These are phyloP conservation scores for Callyntrura sp. DNA, from an alignment of 2,888 invertebrate species.

Conservation along the genomic window DNA sequence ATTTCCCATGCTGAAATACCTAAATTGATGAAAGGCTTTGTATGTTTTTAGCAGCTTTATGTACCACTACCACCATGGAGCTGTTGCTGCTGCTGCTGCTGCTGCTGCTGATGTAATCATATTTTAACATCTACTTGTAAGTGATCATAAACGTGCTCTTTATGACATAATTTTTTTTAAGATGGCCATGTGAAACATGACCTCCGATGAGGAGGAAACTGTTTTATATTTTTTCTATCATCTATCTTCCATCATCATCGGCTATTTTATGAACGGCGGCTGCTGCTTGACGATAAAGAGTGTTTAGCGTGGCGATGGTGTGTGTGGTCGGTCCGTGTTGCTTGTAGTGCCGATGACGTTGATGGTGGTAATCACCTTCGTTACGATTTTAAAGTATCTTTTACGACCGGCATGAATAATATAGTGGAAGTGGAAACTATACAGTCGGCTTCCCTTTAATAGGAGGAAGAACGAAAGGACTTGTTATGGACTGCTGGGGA, in stretches of 20 bases:
- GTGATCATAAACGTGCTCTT: conserved; percentile 27
- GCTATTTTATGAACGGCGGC: background rate
- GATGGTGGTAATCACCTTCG: background rate
- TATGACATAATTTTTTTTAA: background rate
- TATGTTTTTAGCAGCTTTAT: background rate
- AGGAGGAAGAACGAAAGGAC: background rate
- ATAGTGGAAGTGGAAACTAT: background rate
- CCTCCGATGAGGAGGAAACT: conserved; percentile 20
- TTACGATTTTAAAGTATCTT: background rate
- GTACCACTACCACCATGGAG: too few relatives aligned
- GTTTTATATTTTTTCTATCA: background rate
- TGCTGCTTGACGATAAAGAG: too few relatives aligned
- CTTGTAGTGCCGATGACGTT: background rate
- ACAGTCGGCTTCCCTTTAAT: background rate
- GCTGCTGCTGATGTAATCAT: conserved; percentile 34
- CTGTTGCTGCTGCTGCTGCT: background rate
- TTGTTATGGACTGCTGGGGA: background rate
- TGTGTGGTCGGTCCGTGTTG: conserved; percentile 24
- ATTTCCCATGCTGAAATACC: background rate
- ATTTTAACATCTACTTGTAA: background rate
- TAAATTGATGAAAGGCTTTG: background rate
- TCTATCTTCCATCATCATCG: background rate
- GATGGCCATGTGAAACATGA: conserved; percentile 40
- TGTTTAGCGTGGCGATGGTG: background rate
- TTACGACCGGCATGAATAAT: background rate